phyloP scores from a whole-genome alignment of 2,888 invertebrate species.

The Alsophila aescularia region DNA sequence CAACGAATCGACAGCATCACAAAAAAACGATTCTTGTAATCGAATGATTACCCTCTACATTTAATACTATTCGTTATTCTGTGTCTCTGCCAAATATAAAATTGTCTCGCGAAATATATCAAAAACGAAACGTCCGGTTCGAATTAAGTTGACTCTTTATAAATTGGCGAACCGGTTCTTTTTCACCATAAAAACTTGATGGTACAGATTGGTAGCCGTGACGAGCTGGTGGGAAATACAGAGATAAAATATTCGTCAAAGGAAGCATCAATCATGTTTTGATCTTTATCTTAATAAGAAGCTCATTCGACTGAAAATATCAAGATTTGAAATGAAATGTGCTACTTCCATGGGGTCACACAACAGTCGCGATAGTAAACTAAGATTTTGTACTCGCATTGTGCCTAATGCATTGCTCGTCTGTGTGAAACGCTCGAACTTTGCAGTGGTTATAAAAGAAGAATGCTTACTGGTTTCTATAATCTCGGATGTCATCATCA shows the following conservation, averaged over 20 bases:
- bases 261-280: slow-evolving; percentile 28
- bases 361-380: too few species aligned
- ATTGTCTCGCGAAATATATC: slow-evolving; percentile 17
- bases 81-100: slow-evolving; percentile 11
- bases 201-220: slow-evolving; percentile 16
- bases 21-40: slow-evolving; percentile 23
- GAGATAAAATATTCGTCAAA: slow-evolving; percentile 24
- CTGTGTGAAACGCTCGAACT: too few species aligned
- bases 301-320: slow-evolving; percentile 23
- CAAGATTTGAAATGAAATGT: slow-evolving; percentile 13
- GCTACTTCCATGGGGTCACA: background rate
- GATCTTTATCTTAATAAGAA: slow-evolving; percentile 30
- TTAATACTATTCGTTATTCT: too few species aligned
- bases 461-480: too few species aligned
- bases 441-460: too few species aligned
- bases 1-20: background rate
- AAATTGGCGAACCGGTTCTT: slow-evolving; percentile 22
- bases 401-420: too few species aligned
- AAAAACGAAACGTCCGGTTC: slow-evolving; percentile 8
- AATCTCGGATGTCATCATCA: too few species aligned
- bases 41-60: background rate
- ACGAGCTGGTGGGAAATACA: slow-evolving; percentile 7
- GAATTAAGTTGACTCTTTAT: slow-evolving; percentile 1
- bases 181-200: slow-evolving; percentile 13
- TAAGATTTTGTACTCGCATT: too few species aligned